Conservation (phyloP, 2,888 invertebrate species). For the Masnerella sp. region DNA sequence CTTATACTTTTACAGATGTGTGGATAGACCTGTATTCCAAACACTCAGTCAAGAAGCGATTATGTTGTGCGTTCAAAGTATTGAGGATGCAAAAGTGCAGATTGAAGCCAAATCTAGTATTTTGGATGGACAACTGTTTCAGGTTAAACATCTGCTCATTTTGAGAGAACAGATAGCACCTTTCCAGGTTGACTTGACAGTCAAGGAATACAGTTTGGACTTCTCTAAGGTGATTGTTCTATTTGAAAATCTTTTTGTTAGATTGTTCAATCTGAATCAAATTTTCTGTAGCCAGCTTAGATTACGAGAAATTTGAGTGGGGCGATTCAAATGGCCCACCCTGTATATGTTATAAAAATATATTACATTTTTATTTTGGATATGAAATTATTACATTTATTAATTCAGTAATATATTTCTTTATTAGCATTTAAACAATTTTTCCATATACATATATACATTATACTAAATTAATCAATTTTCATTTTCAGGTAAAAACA, state of each 20-base stretch:
- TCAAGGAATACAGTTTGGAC: constrained; percentile 95
- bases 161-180: constrained; percentile 98
- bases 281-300: too few relatives aligned
- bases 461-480: too few relatives aligned
- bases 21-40: constrained; percentile 97
- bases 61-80: constrained; percentile 92
- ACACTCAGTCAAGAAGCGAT: constrained; percentile 98
- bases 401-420: too few relatives aligned
- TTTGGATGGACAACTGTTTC: constrained; percentile 97
- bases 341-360: too few relatives aligned
- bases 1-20: constrained; percentile 94
- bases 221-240: constrained; percentile 95
- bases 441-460: too few relatives aligned
- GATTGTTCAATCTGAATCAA: too few relatives aligned
- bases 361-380: too few relatives aligned
- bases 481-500: constrained; percentile 79
- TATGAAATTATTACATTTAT: too few relatives aligned
- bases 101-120: constrained; percentile 87
- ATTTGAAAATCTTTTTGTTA: constrained; percentile 6
- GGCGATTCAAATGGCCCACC: too few relatives aligned
- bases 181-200: constrained; percentile 92
- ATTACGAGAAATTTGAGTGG: too few relatives aligned
- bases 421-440: too few relatives aligned
- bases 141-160: constrained; percentile 96
- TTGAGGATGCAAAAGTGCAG: constrained; percentile 87